A percentile compares a stretch with the other conserved stretches of the same genome.
Evolutionary conservation across 1,140 invertebrate species (phyloP).

Genomic region (Monochamus saltuarius): DNA sequence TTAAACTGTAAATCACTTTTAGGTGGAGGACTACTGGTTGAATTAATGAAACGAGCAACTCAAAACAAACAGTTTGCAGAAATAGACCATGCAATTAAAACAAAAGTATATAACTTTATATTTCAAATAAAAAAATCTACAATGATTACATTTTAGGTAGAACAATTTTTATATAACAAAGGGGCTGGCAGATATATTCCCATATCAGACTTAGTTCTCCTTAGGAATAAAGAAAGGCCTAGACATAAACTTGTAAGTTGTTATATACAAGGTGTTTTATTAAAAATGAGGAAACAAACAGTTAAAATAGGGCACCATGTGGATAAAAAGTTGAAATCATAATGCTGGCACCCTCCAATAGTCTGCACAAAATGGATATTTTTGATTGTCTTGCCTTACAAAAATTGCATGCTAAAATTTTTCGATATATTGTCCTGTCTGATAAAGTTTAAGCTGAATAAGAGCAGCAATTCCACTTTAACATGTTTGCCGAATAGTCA

Average conservation of each 20-base stretch:
- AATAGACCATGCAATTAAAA: conserved; percentile 85
- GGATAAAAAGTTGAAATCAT: no score
- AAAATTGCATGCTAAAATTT: no score
- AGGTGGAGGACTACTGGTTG: conserved; percentile 89
- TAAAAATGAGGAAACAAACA: background rate
- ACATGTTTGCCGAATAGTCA: no score
- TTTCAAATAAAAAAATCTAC: background rate
- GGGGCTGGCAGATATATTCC: conserved; percentile 87
- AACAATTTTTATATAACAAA: conserved; percentile 91
- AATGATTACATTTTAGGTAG: conserved; percentile 54
- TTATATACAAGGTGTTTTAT: background rate
- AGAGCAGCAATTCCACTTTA: no score
- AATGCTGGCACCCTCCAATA: no score
- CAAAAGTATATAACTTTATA: conserved; percentile 59
- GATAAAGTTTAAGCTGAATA: no score
- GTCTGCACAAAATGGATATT: no score
- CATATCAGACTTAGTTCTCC: conserved; percentile 80
- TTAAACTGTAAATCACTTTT: no score
- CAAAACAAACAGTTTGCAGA: conserved; percentile 87
- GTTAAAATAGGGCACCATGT: no score
- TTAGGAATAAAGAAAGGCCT: conserved; percentile 83
- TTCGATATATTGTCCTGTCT: no score
- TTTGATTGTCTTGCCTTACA: no score
- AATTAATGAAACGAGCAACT: conserved; percentile 89
- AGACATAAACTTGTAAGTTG: conserved; percentile 71